phyloP scores from a whole-genome alignment of 1,140 invertebrate species.

The Harpegnathos saltator region DNA sequence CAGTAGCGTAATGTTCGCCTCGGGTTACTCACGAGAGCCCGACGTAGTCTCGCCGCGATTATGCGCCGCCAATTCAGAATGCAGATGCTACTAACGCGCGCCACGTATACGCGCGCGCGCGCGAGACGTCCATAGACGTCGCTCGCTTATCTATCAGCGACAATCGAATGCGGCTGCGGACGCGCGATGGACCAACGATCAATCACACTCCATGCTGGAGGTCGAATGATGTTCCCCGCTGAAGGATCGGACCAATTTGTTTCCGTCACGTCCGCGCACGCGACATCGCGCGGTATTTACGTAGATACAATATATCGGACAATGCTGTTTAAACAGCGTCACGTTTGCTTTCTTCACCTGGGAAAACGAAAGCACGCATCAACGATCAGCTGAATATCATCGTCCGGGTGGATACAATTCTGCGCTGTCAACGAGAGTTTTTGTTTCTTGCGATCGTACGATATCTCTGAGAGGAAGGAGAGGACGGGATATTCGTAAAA shows the following conservation, averaged over 20 bases:
- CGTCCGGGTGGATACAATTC: too few relatives aligned
- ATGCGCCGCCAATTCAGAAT: constrained; percentile 66
- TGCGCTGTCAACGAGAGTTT: too few relatives aligned
- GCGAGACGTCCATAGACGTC: constrained; percentile 25
- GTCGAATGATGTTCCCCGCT: constrained; percentile 13
- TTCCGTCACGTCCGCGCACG: background rate
- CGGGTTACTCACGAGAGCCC: constrained; percentile 63
- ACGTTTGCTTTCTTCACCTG: too few relatives aligned
- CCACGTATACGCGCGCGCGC: constrained; percentile 42
- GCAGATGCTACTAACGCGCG: constrained; percentile 48
- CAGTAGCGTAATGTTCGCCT: constrained; percentile 66
- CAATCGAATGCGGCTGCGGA: constrained; percentile 48
- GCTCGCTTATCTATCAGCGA: constrained; percentile 34
- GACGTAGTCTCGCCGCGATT: constrained; percentile 68
- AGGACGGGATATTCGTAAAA: background rate
- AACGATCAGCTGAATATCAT: too few relatives aligned
- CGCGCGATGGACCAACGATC: constrained; percentile 28
- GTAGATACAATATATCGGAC: too few relatives aligned
- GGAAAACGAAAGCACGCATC: too few relatives aligned
- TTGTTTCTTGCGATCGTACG: background rate
- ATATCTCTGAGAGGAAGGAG: background rate
- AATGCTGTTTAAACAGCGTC: too few relatives aligned
- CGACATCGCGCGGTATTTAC: background rate
- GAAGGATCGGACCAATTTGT: constrained; percentile 22
- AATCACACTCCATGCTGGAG: constrained; percentile 2